phyloP scores from a whole-genome alignment of 2,888 invertebrate species.

The Cistogaster globosa region DNA sequence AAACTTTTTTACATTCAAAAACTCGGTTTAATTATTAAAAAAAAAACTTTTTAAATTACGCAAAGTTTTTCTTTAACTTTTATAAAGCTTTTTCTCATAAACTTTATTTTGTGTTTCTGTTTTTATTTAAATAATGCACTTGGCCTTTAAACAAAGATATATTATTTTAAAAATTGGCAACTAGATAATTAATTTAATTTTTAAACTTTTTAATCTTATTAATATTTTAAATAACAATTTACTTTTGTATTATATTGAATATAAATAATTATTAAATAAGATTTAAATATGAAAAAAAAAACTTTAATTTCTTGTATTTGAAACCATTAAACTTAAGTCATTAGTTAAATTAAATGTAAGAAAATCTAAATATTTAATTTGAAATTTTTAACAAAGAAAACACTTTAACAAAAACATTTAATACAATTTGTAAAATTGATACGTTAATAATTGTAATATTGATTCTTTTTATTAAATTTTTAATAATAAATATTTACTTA shows the following conservation, averaged over 20 bases:
- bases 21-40: too few species aligned
- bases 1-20: too few species aligned
- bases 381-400: not conserved
- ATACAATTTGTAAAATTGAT: conserved; percentile 31
- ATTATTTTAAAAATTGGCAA: not conserved
- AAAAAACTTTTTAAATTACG: not conserved
- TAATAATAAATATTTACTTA: not conserved
- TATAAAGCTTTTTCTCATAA: not conserved
- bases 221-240: conserved; percentile 7
- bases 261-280: not conserved
- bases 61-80: not conserved
- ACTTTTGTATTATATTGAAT: conserved; percentile 49
- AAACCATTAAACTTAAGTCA: conserved; percentile 65
- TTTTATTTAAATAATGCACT: conserved; percentile 17
- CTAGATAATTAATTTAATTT: not conserved
- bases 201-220: not conserved
- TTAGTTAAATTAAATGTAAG: conserved; percentile 70
- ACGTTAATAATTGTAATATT: conserved; percentile 24
- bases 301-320: conserved; percentile 28
- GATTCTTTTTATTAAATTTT: not conserved
- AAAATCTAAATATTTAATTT: conserved; percentile 9
- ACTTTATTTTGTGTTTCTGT: not conserved
- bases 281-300: not conserved
- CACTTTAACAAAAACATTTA: conserved; percentile 26
- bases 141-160: not conserved